These are phyloP conservation scores for Leuciscus waleckii DNA, from an alignment of 2,797 vertebrate species.

Conservation along the genomic window DNA sequence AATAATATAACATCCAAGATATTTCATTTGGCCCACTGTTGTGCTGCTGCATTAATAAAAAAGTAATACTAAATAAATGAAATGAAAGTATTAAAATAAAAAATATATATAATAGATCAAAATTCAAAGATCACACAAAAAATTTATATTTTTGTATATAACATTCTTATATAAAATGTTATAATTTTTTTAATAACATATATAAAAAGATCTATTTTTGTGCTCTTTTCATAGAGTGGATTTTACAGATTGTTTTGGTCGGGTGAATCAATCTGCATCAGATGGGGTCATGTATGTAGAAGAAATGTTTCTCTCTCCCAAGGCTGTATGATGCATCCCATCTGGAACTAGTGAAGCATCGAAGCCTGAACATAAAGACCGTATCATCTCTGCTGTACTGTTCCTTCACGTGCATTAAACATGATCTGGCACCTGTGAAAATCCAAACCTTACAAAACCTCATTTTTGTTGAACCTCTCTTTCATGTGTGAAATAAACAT, in stretches of 20 bases:
- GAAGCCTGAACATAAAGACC: constrained; percentile 3
- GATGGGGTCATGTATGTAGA: constrained; percentile 60
- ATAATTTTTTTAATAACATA: neutral
- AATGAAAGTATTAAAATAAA: neutral
- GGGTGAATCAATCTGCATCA: neutral
- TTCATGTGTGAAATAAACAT: constrained; percentile 15
- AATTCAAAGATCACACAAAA: neutral
- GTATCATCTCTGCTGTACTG: constrained; percentile 30
- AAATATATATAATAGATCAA: neutral
- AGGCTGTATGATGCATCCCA: neutral
- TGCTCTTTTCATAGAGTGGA: neutral
- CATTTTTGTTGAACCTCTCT: constrained; percentile 16
- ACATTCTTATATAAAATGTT: no score
- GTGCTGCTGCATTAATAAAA: neutral
- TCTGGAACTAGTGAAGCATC: constrained; percentile 36
- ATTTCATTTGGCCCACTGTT: constrained; percentile 69
- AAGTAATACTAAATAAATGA: neutral
- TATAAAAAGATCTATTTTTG: neutral
- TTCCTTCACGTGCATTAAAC: constrained; percentile 31
- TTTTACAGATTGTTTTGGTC: neutral
- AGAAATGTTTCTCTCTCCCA: constrained; percentile 38
- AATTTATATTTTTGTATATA: neutral
- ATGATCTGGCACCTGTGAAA: constrained; percentile 43
- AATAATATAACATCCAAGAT: constrained; percentile 71
- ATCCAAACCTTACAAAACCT: neutral